phyloP scores from a whole-genome alignment of 2,113 vertebrate genomes.

The Xenopus laevis region DNA sequence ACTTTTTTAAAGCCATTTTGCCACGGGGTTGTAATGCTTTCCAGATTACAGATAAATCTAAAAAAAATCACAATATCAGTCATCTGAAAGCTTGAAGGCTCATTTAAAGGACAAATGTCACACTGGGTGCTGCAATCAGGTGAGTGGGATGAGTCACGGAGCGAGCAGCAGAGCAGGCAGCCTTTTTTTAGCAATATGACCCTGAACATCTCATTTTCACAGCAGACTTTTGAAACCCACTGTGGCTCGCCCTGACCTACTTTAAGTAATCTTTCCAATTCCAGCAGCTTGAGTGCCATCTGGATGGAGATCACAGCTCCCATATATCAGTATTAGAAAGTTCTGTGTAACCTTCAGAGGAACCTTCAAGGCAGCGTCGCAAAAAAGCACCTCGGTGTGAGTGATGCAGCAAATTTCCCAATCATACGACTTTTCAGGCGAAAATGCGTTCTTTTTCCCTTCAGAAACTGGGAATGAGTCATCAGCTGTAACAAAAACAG shows the following conservation, averaged over 20 bases:
- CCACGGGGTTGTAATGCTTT: no score
- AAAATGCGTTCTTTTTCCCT: background rate
- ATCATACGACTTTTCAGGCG: background rate
- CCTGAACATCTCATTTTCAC: slow-evolving; percentile 36
- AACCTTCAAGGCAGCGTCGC: background rate
- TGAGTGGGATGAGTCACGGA: slow-evolving; percentile 22
- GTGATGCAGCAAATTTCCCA: slow-evolving; percentile 24
- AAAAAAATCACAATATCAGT: no score
- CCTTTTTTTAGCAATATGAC: slow-evolving; percentile 37
- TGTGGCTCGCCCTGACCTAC: slow-evolving; percentile 34
- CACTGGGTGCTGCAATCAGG: background rate
- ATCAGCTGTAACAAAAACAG: slow-evolving; percentile 22
- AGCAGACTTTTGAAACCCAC: slow-evolving; percentile 25
- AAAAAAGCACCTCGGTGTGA: background rate
- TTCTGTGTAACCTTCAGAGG: slow-evolving; percentile 9
- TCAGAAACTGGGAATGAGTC: slow-evolving; percentile 23
- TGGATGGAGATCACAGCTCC: slow-evolving; percentile 31
- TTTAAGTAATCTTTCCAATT: slow-evolving; percentile 42
- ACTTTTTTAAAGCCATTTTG: no score
- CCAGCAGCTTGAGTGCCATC: slow-evolving; percentile 30
- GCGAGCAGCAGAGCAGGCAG: slow-evolving; percentile 21
- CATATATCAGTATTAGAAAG: background rate
- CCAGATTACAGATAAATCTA: no score
- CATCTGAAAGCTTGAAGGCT: background rate
- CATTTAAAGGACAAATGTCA: slow-evolving; percentile 26